A percentile compares a stretch with the other conserved stretches of the same genome.
Conservation (phyloP, 1,140 invertebrate genomes). For the Antheraea mylitta region DNA sequence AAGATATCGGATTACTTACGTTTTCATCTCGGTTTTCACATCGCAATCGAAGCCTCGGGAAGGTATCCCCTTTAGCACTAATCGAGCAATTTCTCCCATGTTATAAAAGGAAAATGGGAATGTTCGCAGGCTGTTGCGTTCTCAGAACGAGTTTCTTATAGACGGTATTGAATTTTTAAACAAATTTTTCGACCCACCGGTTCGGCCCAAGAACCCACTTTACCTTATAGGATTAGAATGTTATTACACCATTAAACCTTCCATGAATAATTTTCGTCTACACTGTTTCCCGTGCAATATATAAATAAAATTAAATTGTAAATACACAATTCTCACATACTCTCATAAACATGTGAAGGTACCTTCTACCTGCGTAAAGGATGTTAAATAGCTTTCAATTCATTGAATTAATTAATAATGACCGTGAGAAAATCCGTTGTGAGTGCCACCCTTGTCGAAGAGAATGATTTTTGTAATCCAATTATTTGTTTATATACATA, state of each 20-base stretch:
- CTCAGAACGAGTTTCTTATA: conserved; percentile 67
- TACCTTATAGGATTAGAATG: conserved; percentile 62
- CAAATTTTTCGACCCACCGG: conserved; percentile 61
- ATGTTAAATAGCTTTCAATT: not conserved
- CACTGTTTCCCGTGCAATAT: not conserved
- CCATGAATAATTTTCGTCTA: conserved; percentile 37
- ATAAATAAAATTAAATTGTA: not conserved
- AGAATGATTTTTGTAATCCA: not conserved
- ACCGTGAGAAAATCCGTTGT: conserved; percentile 3
- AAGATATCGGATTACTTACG: conserved; percentile 28
- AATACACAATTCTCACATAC: not conserved
- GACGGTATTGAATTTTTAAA: conserved; percentile 67
- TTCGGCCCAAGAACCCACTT: conserved; percentile 46
- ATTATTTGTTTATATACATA: conserved; percentile 9
- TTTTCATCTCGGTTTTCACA: conserved; percentile 35
- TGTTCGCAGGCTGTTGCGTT: conserved; percentile 69
- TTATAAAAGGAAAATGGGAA: conserved; percentile 73
- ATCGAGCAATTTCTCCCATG: conserved; percentile 72
- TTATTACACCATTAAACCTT: conserved; percentile 58
- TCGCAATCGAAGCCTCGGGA: conserved; percentile 46
- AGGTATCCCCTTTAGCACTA: conserved; percentile 60
- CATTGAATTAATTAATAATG: conserved; percentile 6
- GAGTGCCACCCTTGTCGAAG: not conserved
- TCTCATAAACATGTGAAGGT: not conserved
- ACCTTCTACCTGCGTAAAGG: no score